Evolutionary conservation across 1,140 invertebrate species (phyloP), one percentile per base, ranked within the genome.

Genomic region (Mactra quadrangularis): DNA sequence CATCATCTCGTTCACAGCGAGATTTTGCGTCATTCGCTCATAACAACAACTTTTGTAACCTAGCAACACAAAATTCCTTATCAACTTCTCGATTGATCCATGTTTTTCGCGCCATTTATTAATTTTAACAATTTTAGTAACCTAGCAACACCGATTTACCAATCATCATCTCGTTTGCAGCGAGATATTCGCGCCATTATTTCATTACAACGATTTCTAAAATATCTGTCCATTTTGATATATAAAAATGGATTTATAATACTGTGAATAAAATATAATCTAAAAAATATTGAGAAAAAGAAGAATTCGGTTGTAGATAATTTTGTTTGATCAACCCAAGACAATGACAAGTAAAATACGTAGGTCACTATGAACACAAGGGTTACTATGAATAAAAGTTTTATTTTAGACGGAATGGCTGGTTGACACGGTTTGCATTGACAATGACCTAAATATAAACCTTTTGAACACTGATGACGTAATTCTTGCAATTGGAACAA

Each of bases 231-330:
- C 74, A 77, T 77, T 45, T 77, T 77, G 1, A 27, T 25, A 45
- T 77, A 77, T 15, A 77, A 29, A 33, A 77, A 38, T 29, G 74
- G 74, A 53, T 77, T 77, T 3, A 77, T 77, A 22, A 77, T 64
- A 31, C 60, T 77, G 19, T 77, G 74, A 50, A 77, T 45, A 27
- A 77, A 77, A 53, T 77, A 77, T 19, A 50, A 29, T 19, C 74
- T 33, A 33, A 64, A 77, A 52, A 41, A 64, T n/a, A 77, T 31
- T 11, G 57, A 64, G 47, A 77, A 77, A 11, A 77, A 33, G 13
- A 50, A 47, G 35, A 77, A 77, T 29, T 62, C 38, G 0, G 47
- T 33, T 25, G 57, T 57, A 6, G 57, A 50, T 41, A 77, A 27
- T 19, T 50, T 62, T 6, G 38, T 64, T 25, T 64, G 57, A 31